Evolutionary conservation across 2,888 invertebrate species (phyloP).

Genomic region (Drosophila prolongata): DNA sequence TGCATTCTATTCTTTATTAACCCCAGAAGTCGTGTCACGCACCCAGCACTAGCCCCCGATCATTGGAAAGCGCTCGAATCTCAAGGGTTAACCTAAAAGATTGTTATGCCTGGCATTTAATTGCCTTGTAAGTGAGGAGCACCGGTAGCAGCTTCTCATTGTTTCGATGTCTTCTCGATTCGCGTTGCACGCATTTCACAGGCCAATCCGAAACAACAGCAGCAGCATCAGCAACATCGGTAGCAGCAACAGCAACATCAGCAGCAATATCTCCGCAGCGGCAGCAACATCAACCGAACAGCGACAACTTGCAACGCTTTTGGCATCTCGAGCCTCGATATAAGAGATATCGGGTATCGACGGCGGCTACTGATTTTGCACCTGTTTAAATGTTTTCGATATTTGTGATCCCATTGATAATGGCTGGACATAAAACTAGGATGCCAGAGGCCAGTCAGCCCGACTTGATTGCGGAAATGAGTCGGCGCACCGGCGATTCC

Average conservation of each 20-base stretch:
- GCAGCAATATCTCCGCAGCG: conserved; percentile 7
- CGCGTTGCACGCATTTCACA: conserved; percentile 79
- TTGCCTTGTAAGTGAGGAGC: conserved; percentile 77
- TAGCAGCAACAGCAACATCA: conserved; percentile 6
- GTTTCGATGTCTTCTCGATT: conserved; percentile 49
- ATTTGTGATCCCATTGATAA: conserved; percentile 74
- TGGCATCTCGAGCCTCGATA: conserved; percentile 41
- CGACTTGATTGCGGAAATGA: conserved; percentile 73
- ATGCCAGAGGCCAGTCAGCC: conserved; percentile 53
- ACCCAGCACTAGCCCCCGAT: not conserved
- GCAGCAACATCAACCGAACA: conserved; percentile 28
- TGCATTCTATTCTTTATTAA: not conserved
- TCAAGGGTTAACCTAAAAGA: conserved; percentile 66
- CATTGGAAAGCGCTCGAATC: conserved; percentile 37
- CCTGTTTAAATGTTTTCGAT: conserved; percentile 66
- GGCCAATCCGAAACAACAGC: conserved; percentile 22
- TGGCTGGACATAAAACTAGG: conserved; percentile 77
- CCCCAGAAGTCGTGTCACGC: conserved; percentile 12
- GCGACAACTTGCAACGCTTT: conserved; percentile 29
- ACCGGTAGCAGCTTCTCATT: conserved; percentile 67
- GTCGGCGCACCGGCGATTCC: conserved; percentile 59
- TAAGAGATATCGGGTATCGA: conserved; percentile 62
- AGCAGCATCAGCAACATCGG: conserved; percentile 15
- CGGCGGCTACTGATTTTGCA: conserved; percentile 75
- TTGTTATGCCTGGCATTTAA: conserved; percentile 80